Evolutionary conservation across 2,797 vertebrate species (phyloP), one percentile per base, ranked within the genome.

Genomic region (Pseudopleuronectes americanus): DNA sequence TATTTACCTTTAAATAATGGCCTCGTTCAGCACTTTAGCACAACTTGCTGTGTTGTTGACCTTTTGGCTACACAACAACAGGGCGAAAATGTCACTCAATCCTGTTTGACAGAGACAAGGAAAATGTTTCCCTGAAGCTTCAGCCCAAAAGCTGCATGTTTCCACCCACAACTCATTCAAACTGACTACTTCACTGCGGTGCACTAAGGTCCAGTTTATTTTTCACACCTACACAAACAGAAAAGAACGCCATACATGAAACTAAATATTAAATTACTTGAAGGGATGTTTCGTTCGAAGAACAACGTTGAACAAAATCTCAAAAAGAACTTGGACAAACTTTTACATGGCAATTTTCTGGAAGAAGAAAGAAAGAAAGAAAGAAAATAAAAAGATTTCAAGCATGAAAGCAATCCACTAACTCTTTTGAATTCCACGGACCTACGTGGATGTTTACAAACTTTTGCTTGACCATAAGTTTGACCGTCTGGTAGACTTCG

Each of bases 381-480:
- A 24, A 24, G 24, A 24, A 24, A 38, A 38, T 38, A 13, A 2
- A 43, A 43, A 16, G 3, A 17, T 4, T 64, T 94, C 72, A 93
- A 36, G 43, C 4, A 16, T 81, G 87, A 26, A 95, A 95, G 60
- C 77, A 78, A 83, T 95, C 93, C 68, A 95, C 94, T 54, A 94
- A 80, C 41, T 87, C 84, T 77, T 95, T 95, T 2, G 93, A 89
- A 41, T 83, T 91, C 94, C 94, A 95, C 4, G 84, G 64, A 22
- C 95, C 94, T 0, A 90, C 92, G 0, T 85, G 54, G 74, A 81
- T 84, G 33, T 64, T 76, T 68, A 87, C 45, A 69, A 95, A 92
- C 70, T 85, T 83, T 8, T 91, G 64, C 60, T 81, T 93, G 57
- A 93, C 80, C 62, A 90, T 58, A 22, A 89, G 75, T 83, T 95